Percentiles rank a stretch among this genome's conserved stretches.
These are phyloP conservation scores for Campoletis sonorensis DNA, from an alignment of 1,140 invertebrate species.

Conservation along the genomic window DNA sequence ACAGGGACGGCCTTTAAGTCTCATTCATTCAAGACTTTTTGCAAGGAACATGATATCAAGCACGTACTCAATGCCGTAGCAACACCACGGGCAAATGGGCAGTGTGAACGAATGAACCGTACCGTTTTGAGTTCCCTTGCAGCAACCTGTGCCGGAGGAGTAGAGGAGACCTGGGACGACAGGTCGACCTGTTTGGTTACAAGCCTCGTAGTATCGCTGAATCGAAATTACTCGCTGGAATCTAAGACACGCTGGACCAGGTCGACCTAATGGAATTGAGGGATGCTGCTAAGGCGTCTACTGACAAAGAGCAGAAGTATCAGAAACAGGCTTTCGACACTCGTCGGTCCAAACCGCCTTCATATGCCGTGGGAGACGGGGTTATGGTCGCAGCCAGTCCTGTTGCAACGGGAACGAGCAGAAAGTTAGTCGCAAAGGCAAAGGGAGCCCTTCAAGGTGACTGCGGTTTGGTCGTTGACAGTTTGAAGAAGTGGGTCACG, in stretches of 20 bases:
- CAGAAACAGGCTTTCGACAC: constrained; percentile 47
- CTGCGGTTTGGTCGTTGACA: constrained; percentile 49
- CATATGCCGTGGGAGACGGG: constrained; percentile 48
- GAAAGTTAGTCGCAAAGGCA: constrained; percentile 50
- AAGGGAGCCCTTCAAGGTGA: constrained; percentile 60
- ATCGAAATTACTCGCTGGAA: constrained; percentile 44
- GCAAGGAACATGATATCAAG: constrained; percentile 53
- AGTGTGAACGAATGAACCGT: constrained; percentile 58
- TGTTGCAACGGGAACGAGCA: constrained; percentile 45
- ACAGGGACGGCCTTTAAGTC: constrained; percentile 59
- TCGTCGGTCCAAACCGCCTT: constrained; percentile 35
- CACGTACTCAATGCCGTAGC: constrained; percentile 61
- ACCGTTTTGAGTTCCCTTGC: constrained; percentile 58
- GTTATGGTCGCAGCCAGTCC: constrained; percentile 50
- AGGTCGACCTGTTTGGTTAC: constrained; percentile 59
- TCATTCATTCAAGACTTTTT: constrained; percentile 52
- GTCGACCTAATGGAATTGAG: constrained; percentile 46
- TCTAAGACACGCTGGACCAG: constrained; percentile 52
- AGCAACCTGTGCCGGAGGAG: constrained; percentile 42
- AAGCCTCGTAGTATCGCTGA: constrained; percentile 52
- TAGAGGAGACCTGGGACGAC: constrained; percentile 57
- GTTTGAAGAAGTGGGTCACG: constrained; percentile 48
- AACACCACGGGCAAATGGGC: constrained; percentile 63
- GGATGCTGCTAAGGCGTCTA: constrained; percentile 38
- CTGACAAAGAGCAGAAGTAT: constrained; percentile 34